Base-by-base conservation (phyloP, 2,888 invertebrate species). In the Lordiphosa andalusiaca region DNA sequence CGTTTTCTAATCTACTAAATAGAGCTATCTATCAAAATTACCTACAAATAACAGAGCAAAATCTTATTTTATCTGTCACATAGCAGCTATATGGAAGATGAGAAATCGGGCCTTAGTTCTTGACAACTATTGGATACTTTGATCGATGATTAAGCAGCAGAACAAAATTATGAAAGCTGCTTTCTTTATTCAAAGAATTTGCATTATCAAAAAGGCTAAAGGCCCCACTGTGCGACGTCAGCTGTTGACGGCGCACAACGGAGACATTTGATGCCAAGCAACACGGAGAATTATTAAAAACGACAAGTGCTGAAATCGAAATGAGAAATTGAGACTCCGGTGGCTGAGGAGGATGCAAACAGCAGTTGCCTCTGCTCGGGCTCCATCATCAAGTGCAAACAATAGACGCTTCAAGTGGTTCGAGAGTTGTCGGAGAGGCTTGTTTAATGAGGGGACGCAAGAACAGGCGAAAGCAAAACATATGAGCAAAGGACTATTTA, bases 401-500 rank as follows among this genome's bases (percentile, higher is more conserved):
- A 70, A 66, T 67, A 53, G 57, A 36, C 39, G 46, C 51, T 56
- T 63, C 62, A 67, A 58, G 59, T 63, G 63, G 64, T 63, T 50
- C 47, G 16, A 49, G 53, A 40, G 53, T 5, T 23, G 16, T 19
- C 16, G 35, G 35, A 25, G 13, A 25, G 13, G 44, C 50, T 58
- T 66, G 60, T 65, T 60, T 66, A 66, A 67, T 66, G 66, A 37
- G 50, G 60, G 63, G 57, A 67, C 62, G 58, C 41, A 59, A 44
- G 51, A 50, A 36, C 37, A 59, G 54, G 60, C 67, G 52, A 63
- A 59, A 71, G 63, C 54, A 70, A 67, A 76, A 78, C 80, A 78
- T 76, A 73, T 82, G 80, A 74, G 76, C 67, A 78, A 76, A 76
- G 60, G 78, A 76, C 82, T 74, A 76, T 73, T 74, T 81, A 81